Evolutionary conservation across 2,797 vertebrate genomes (phyloP).

Genomic region (Pipistrellus pipistrellus): DNA sequence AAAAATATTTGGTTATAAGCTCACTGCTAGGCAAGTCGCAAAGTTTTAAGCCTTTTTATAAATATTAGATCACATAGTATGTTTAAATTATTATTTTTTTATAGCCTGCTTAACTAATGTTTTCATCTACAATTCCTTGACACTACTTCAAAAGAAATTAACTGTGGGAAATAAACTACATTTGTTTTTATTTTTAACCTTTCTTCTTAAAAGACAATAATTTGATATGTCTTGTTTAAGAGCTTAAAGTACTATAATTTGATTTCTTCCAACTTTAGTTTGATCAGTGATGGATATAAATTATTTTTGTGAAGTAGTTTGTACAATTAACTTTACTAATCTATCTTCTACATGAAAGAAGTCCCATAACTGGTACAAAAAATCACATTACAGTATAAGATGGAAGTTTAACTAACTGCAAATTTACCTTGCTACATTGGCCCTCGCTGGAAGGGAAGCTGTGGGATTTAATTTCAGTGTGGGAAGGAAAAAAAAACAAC

Average conservation of each 20-base stretch:
- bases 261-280: constrained; percentile 48
- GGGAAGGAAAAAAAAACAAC: neutral
- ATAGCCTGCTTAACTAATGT: neutral
- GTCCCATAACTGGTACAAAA: constrained; percentile 25
- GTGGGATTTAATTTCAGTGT: constrained; percentile 50
- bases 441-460: neutral
- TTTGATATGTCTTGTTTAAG: constrained; percentile 52
- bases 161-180: constrained; percentile 28
- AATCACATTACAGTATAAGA: constrained; percentile 28
- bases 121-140: constrained; percentile 9
- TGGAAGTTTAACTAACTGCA: constrained; percentile 50
- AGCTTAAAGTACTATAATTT: constrained; percentile 28
- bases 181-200: constrained; percentile 38
- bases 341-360: constrained; percentile 20
- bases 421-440: constrained; percentile 41
- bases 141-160: constrained; percentile 61
- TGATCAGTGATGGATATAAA: constrained; percentile 12
- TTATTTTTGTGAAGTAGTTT: constrained; percentile 54
- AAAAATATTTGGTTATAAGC: neutral
- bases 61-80: constrained; percentile 2
- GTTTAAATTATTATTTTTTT: constrained; percentile 57
- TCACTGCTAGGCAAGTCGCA: constrained; percentile 7
- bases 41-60: constrained; percentile 45
- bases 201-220: neutral
- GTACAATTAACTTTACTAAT: constrained; percentile 27